Evolutionary conservation across 2,797 vertebrate species (phyloP), one percentile per base, ranked within the genome.

Genomic region (Amphiprion clarkii): DNA sequence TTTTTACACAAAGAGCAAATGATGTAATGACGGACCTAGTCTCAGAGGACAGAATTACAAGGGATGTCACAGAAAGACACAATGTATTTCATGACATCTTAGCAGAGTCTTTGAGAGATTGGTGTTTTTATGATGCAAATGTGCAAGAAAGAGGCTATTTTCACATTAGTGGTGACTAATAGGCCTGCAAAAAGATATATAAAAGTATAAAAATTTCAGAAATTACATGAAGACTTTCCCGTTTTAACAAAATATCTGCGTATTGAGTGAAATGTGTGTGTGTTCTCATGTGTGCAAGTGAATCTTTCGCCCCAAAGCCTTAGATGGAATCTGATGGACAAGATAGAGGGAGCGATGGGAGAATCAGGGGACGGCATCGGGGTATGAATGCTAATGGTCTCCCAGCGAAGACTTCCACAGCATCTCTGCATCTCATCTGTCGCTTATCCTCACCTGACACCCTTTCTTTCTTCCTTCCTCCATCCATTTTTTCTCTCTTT

Each of bases 381-480:
- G 74, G 79, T 80, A 74, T 88, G 90, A 90, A 91, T 91, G 84
- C 85, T 91, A 93, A 93, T 91, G 63, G 74, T 82, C 72, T 88
- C 71, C 74, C 53, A 53, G 82, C 82, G 60, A 78, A 85, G 70
- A 81, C 84, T 77, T 86, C 83, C 68, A 79, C 62, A 42, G 62
- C 56, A 85, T 85, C 62, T 77, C 78, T 74, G 53, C 60, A 81
- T 83, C 78, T 80, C 70, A 64, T 79, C 78, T 78, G 8, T 66
- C 36, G 70, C 68, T 71, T 82, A 81, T 84, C 87, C 78, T 81
- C 23, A 72, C 53, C 65, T 86, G 78, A 80, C 77, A 74, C 53
- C 49, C 23, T 62, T 60, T 8, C 29, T 46, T 14, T 17, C 19
- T 8, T 51, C 39, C 27, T 27, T 40, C 27, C 29, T 33, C 40